Evolutionary conservation across 2,113 vertebrate species (phyloP).

Genomic region (Morone chrysops): DNA sequence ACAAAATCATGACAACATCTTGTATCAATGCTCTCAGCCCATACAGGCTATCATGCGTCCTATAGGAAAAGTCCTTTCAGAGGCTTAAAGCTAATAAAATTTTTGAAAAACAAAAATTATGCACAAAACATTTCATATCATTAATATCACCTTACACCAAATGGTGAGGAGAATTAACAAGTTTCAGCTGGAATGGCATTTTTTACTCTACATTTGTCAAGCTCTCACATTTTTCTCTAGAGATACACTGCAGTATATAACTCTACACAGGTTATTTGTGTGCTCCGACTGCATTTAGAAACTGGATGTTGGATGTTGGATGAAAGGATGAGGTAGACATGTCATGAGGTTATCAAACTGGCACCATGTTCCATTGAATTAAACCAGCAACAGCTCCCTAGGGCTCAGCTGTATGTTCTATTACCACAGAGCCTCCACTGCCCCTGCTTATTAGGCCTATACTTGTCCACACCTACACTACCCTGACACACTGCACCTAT

Average conservation of each 20-base stretch:
- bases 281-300: not conserved
- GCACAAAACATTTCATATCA: not conserved
- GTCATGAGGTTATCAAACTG: conserved; percentile 4
- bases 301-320: not conserved
- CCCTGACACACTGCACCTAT: not conserved
- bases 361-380: not conserved
- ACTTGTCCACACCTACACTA: conserved; percentile 5
- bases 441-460: conserved; percentile 4
- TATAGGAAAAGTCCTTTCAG: no score
- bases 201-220: not conserved
- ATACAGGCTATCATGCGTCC: no score
- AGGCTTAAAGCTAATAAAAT: no score
- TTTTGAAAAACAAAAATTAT: not conserved
- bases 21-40: no score
- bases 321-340: not conserved
- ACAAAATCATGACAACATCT: no score
- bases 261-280: no score
- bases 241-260: not conserved
- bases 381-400: not conserved
- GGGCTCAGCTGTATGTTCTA: not conserved
- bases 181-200: not conserved
- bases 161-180: no score
- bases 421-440: not conserved
- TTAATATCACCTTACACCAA: not conserved
- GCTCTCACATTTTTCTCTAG: not conserved